These are phyloP conservation scores for Drosophila murphyi DNA, from an alignment of 1,140 invertebrate species.

Conservation along the genomic window DNA sequence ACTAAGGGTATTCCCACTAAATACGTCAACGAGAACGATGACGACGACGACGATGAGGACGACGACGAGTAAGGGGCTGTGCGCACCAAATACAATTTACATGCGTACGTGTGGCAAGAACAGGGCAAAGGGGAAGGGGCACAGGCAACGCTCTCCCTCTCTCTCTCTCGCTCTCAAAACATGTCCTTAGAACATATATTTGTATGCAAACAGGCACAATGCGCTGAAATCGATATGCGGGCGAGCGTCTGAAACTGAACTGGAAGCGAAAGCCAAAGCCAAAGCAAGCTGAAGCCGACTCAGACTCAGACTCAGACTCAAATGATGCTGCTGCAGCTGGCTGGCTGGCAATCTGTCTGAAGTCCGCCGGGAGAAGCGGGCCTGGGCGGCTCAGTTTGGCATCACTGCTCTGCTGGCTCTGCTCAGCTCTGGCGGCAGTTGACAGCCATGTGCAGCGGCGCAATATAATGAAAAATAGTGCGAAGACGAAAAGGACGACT, in stretches of 20 bases:
- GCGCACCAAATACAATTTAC: conserved; percentile 76
- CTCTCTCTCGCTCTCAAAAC: conserved; percentile 45
- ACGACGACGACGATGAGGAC: conserved; percentile 22
- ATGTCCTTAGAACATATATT: conserved; percentile 81
- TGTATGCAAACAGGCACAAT: conserved; percentile 79
- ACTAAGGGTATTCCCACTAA: conserved; percentile 36
- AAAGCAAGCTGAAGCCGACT: too few relatives aligned
- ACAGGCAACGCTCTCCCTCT: conserved; percentile 30
- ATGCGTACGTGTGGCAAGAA: conserved; percentile 72
- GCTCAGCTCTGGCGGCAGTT: conserved; percentile 48
- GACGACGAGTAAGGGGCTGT: conserved; percentile 28
- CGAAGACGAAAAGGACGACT: conserved; percentile 43
- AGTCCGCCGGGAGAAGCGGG: background rate
- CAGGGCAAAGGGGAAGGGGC: conserved; percentile 8
- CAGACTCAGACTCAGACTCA: too few relatives aligned
- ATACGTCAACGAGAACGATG: conserved; percentile 33
- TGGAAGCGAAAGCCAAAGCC: conserved; percentile 14
- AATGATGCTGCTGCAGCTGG: conserved; percentile 48
- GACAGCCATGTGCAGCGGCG: conserved; percentile 78
- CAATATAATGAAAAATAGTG: conserved; percentile 79
- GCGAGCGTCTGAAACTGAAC: conserved; percentile 32
- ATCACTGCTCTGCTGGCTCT: conserved; percentile 20
- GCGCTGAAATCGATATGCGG: conserved; percentile 79
- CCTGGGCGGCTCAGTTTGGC: background rate
- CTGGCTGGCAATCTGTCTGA: background rate